Evolutionary conservation across 2,888 invertebrate species (phyloP), one percentile per base, ranked within the genome.

Genomic region (Elmis aenea): DNA sequence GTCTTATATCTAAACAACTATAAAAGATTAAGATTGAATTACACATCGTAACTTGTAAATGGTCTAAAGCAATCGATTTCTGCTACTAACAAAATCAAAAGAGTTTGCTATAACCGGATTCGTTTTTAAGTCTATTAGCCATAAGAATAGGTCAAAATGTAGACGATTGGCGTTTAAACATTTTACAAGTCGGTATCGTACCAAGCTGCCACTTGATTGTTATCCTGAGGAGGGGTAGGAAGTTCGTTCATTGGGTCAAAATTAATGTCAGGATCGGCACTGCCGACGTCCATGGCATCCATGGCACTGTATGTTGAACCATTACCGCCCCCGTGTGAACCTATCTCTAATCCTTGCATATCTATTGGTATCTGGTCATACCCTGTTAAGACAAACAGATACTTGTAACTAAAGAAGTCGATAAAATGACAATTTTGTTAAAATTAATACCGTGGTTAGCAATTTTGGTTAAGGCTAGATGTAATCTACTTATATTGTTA

Each of bases 321-420:
- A 22, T 82, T 82, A 37, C 73, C 74, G 12, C 83, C 82, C 43
- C 65, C 66, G 53, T 74, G 75, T 37, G 74, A 73, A 63, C 88
- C 89, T 64, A 93, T 87, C 67, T 93, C 93, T 62, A 94, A 74
- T 51, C 91, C 92, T 77, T 93, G 90, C 90, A 93, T 90, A 75
- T 92, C 91, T 83, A 93, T 86, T 79, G 92, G 93, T 81, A 93
- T 85, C 79, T 91, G 89, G 81, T 93, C 93, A 84, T 91, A 94
- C 77, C 91, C 93, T 91, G 74, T 12, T 26, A n/a, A n/a, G n/a
- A n/a, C n/a, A n/a, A n/a, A n/a, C 26, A 16, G 9, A 29, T 5
- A 16, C 13, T 13, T 29, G 3, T 18, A n/a, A 18, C 8, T 5
- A 29, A 6, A 29, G 8, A n/a, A 5, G 13, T 22, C 14, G 22